Base-by-base conservation (phyloP, 2,888 invertebrate species). In the Epinotia bilunana region DNA sequence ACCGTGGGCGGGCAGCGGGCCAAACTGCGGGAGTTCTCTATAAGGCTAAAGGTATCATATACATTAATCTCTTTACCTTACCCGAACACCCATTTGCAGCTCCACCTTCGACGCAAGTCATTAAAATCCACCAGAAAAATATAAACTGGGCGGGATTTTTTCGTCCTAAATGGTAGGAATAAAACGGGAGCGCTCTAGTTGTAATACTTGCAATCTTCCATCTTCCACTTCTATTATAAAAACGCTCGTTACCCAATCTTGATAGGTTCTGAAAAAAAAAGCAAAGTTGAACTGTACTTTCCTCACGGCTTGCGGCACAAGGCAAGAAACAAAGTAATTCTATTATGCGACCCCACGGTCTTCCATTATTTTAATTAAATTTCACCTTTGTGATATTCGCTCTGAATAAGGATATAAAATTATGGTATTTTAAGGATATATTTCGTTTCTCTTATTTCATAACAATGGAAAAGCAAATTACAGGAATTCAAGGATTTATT, bases 21-120 rank as follows among this genome's bases (percentile, higher is more conserved):
- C 71, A 75, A 75, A 67, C 60, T 61, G 75, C 67, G 61, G 67
- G 75, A 67, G 72, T 67, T 23, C 61, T 57, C 72, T 61, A 61
- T 33, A 65, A 72, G 67, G 72, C 65, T 67, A 43, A 55, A 61
- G 43, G 72, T 75, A 75, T 75, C 75, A 67, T 46, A 75, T 57
- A 75, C 75, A 75, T 75, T 75, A 75, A 75, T 75, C 75, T 72
- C 57, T 72, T 49, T 55, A 72, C 75, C 72, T 62, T 72, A 75
- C 61, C 58, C 63, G 67, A 67, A 75, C 61, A 71, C 75, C 72
- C 72, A 67, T 75, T 75, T 72, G 75, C 67, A 72, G 61, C 74
- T 39, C 20, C 60, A 74, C 64, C 69, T 61, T 7, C 57, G 43
- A 16, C 70, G 46, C 65, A 75, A 65, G 75, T 67, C 72, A 72